These are phyloP conservation scores for Anolis sagrei DNA, from an alignment of 2,113 vertebrate genomes.

Conservation along the genomic window DNA sequence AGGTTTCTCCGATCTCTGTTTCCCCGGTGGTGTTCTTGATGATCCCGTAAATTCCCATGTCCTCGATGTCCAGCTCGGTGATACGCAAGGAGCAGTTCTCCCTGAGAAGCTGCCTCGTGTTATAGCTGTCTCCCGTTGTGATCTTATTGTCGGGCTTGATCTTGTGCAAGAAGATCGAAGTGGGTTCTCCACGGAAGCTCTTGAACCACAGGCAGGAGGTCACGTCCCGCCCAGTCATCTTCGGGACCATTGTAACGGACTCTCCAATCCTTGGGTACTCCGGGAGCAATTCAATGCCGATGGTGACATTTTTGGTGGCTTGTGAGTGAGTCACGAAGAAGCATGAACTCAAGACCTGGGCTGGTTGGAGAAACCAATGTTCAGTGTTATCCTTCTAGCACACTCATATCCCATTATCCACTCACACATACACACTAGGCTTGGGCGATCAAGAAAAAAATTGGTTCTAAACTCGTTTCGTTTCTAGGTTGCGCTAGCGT, in stretches of 20 bases:
- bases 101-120: not conserved
- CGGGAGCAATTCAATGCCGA: not conserved
- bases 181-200: fast-evolving
- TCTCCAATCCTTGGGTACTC: not conserved
- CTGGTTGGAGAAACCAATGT: not conserved
- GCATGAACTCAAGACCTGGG: not conserved
- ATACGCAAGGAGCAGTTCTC: not conserved
- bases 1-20: not conserved
- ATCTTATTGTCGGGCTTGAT: not conserved
- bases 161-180: not conserved
- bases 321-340: not conserved
- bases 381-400: no score
- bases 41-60: not conserved
- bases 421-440: no score
- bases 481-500: no score
- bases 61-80: not conserved
- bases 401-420: no score
- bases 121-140: not conserved
- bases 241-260: not conserved
- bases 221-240: no score
- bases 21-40: not conserved
- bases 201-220: not conserved
- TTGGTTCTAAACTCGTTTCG: no score
- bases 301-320: not conserved
- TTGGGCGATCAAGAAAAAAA: no score